Conservation (phyloP, 2,797 vertebrate species). For the Aphelocoma californica region DNA sequence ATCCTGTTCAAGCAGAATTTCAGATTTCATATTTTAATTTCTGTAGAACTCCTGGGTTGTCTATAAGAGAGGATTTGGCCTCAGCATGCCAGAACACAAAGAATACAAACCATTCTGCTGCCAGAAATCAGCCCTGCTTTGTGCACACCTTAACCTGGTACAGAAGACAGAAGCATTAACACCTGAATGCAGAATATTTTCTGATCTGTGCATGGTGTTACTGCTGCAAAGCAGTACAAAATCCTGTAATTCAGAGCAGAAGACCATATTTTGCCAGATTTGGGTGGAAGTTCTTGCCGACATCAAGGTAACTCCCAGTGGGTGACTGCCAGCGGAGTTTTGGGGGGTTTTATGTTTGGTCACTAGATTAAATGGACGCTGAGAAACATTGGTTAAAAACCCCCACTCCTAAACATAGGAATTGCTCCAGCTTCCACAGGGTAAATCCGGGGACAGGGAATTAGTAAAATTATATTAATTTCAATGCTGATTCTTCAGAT, state of each 20-base stretch:
- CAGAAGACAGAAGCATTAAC: not conserved
- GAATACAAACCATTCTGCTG: not conserved
- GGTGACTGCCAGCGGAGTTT: not conserved
- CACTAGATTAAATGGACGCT: not conserved
- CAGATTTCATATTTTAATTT: not conserved
- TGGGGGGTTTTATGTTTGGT: not conserved
- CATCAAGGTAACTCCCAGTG: not conserved
- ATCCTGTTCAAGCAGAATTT: not conserved
- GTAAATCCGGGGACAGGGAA: not conserved
- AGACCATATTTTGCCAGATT: not conserved
- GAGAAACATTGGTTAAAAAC: not conserved
- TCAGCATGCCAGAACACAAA: not conserved
- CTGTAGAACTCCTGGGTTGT: not conserved
- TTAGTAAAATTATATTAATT: not conserved
- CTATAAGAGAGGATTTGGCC: not conserved
- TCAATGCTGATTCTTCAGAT: not conserved
- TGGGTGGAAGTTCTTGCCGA: not conserved
- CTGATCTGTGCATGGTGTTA: not conserved
- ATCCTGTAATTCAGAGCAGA: not conserved
- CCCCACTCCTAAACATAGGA: not conserved
- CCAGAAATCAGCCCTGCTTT: not conserved
- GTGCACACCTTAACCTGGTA: not conserved
- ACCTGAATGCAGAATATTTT: not conserved
- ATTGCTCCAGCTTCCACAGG: not conserved
- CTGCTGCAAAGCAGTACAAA: not conserved